Evolutionary conservation across 2,888 invertebrate genomes (phyloP).

Genomic region (Tachina grossa): DNA sequence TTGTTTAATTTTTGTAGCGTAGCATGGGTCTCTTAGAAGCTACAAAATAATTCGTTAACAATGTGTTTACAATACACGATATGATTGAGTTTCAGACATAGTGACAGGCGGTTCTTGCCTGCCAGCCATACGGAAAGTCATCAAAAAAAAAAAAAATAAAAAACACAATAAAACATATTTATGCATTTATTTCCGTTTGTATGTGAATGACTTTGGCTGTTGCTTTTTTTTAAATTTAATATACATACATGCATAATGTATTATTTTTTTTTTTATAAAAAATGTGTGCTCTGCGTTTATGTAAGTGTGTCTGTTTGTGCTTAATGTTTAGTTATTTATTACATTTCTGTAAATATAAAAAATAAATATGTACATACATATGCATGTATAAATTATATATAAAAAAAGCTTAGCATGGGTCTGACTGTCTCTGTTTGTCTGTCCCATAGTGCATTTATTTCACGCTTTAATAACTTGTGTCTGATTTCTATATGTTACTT

Average conservation of each 20-base stretch:
- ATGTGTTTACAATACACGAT: constrained; percentile 57
- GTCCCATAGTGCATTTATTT: constrained; percentile 11
- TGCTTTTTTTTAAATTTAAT: constrained; percentile 3
- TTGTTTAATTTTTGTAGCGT: constrained; percentile 20
- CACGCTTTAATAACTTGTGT: constrained; percentile 66
- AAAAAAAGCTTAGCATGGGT: constrained; percentile 67
- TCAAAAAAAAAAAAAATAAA: constrained; percentile 2
- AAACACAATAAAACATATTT: constrained; percentile 50
- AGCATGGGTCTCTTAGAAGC: constrained; percentile 62
- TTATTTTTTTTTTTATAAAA: not conserved
- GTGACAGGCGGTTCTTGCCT: not conserved
- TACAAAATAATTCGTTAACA: constrained; percentile 61
- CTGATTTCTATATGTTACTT: constrained; percentile 37
- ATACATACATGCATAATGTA: not conserved
- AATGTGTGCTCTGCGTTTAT: constrained; percentile 5
- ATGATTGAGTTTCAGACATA: constrained; percentile 40
- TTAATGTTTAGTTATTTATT: constrained; percentile 62
- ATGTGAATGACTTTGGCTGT: constrained; percentile 23
- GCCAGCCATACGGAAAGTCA: constrained; percentile 7
- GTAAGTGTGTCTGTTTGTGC: constrained; percentile 14
- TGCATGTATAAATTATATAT: not conserved
- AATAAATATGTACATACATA: constrained; percentile 41
- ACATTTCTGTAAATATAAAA: constrained; percentile 58
- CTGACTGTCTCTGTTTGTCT: constrained; percentile 15
- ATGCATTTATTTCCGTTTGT: constrained; percentile 62